Conservation (phyloP, 2,888 invertebrate species). For the Ellobium chinense region DNA sequence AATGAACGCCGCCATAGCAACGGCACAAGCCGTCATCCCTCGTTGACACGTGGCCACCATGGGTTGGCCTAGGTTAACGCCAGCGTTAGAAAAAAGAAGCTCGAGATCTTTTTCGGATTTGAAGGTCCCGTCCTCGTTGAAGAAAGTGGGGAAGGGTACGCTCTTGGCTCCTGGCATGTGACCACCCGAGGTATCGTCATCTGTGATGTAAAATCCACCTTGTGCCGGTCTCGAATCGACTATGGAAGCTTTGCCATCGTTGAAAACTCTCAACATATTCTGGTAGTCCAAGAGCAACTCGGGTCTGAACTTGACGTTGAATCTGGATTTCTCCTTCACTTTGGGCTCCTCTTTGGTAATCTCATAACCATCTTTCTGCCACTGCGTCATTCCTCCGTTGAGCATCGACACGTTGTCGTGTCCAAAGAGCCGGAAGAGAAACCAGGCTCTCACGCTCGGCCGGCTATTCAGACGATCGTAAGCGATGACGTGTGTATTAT, state of each 20-base stretch:
- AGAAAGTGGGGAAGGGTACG: constrained; percentile 56
- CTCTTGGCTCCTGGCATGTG: constrained; percentile 60
- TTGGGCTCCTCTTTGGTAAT: constrained; percentile 57
- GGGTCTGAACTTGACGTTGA: not conserved
- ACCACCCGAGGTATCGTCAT: constrained; percentile 46
- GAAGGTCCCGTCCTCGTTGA: constrained; percentile 61
- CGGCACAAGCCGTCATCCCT: constrained; percentile 65
- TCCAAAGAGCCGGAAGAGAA: constrained; percentile 65
- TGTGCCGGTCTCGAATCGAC: constrained; percentile 1
- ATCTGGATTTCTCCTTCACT: constrained; percentile 51
- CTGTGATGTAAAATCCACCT: constrained; percentile 1
- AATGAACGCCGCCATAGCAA: constrained; percentile 63
- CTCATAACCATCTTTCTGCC: constrained; percentile 62
- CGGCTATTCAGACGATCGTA: constrained; percentile 61
- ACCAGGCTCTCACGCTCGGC: constrained; percentile 62
- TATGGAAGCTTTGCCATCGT: not conserved
- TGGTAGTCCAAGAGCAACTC: not conserved
- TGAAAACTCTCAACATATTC: not conserved
- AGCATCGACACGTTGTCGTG: constrained; percentile 64
- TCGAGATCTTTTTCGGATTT: constrained; percentile 60
- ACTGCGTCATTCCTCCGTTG: constrained; percentile 65
- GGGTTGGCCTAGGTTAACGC: constrained; percentile 61
- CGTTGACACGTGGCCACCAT: constrained; percentile 59
- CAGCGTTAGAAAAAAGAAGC: constrained; percentile 62
- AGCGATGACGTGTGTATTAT: constrained; percentile 61